Evolutionary conservation across 37 sponge, comb jelly and placozoan species (phyloP), one percentile per base, ranked within the genome.

Genomic region (Haliclona indistincta): DNA sequence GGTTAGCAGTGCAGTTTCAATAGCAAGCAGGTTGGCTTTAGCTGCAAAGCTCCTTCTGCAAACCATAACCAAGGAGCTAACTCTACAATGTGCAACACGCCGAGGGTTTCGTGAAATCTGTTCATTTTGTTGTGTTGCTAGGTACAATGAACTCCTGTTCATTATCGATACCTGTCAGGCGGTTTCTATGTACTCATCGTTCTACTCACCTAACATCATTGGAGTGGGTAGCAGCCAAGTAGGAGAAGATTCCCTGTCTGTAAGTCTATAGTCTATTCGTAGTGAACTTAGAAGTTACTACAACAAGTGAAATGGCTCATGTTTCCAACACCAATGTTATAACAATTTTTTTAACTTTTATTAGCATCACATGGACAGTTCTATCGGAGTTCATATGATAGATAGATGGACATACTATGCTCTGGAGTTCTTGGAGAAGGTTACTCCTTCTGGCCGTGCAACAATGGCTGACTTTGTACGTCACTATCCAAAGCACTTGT

Each of bases 121-220:
- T n/a, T 49, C 3, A n/a, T 35, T 43, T 3, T 70, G 8, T 30
- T 26, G 44, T 80, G n/a, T 44, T 43, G 39, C 0, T 76, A 95
- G 96, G 51, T 96, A 96, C 81, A 77, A 93, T 81, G 94, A 93
- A 68, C 55, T 96, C 33, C 37, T 96, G 52, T 96, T 93, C 64
- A 62, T 90, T 29, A 96, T 96, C 56, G 97, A 96, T 65, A 93
- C 97, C 4, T 96, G 97, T 70, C 97, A 96, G 29, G 97, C 94
- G 3, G 91, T 47, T 47, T 93, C 94, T 61, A 90, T 96, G 94
- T 84, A 78, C 6, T 66, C 56, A 7, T 51, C 64, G 11, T 93
- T 96, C 86, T 90, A 96, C 49, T 96, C 97, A 23, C 97, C 97
- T 51, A 93, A 93, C 66, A 96, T 96, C 41, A 55, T 96, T 20